These are phyloP conservation scores for Lepas anatifera DNA, from an alignment of 2,888 invertebrate genomes.

Conservation along the genomic window DNA sequence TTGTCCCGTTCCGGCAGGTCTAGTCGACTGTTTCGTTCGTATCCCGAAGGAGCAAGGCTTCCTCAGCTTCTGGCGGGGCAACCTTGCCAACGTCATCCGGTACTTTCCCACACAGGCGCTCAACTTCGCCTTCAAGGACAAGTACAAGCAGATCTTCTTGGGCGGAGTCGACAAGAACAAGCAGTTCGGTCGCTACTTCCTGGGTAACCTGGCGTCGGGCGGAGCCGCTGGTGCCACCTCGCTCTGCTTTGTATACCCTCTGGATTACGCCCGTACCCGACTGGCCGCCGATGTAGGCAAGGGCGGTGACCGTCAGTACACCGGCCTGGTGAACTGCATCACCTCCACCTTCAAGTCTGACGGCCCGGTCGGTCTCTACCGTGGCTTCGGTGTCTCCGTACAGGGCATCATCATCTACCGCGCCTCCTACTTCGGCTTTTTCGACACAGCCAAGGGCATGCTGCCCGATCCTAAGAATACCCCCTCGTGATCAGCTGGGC, in stretches of 20 bases:
- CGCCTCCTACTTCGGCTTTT: constrained; percentile 40
- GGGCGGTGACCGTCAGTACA: constrained; percentile 38
- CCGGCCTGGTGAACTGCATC: constrained; percentile 39
- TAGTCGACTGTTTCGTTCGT: constrained; percentile 68
- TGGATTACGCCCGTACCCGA: constrained; percentile 84
- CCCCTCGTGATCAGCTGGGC: constrained; percentile 86
- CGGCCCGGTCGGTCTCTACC: constrained; percentile 39
- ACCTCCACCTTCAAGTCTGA: constrained; percentile 38
- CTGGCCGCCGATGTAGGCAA: constrained; percentile 32
- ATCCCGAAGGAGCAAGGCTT: constrained; percentile 80
- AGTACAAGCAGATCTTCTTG: constrained; percentile 76
- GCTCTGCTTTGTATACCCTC: constrained; percentile 85
- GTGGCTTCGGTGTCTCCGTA: constrained; percentile 40
- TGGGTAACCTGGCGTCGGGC: constrained; percentile 80
- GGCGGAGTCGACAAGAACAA: constrained; percentile 68
- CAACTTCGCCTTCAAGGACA: constrained; percentile 91
- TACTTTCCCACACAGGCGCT: constrained; percentile 91
- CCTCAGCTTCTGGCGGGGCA: constrained; percentile 79
- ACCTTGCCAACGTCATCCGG: constrained; percentile 83
- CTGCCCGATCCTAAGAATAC: constrained; percentile 87
- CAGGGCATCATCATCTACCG: constrained; percentile 41
- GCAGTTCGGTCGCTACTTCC: constrained; percentile 75
- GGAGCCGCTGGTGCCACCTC: constrained; percentile 92
- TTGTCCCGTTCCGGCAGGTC: constrained; percentile 50
- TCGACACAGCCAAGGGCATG: constrained; percentile 49